Conservation (phyloP, 2,113 vertebrate genomes). For the Hydrolagus affinis region DNA sequence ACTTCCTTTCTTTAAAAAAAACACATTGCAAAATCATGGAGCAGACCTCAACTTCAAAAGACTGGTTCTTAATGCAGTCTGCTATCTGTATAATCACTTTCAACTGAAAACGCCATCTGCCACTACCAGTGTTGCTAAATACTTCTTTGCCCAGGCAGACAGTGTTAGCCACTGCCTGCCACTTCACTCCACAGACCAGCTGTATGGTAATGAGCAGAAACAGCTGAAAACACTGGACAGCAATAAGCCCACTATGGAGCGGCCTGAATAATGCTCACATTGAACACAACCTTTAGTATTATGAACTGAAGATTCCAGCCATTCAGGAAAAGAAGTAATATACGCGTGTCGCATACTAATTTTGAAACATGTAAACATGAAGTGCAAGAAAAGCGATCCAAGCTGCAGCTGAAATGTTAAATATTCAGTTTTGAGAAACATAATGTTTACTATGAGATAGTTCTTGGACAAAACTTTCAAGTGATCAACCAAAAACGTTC, state of each 20-base stretch:
- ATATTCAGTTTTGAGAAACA: not conserved
- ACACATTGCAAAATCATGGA: conserved; percentile 51
- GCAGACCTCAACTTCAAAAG: conserved; percentile 72
- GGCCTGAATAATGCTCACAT: conserved; percentile 69
- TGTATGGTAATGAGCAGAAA: conserved; percentile 96
- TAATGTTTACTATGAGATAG: not conserved
- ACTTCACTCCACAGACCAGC: conserved; percentile 82
- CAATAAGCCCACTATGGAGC: conserved; percentile 74
- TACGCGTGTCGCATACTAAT: not conserved
- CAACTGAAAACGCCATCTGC: conserved; percentile 83
- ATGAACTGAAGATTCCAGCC: conserved; percentile 83
- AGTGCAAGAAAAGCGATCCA: not conserved
- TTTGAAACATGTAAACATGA: not conserved
- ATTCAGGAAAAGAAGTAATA: conserved; percentile 68
- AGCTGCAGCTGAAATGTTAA: not conserved
- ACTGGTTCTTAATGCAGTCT: conserved; percentile 68
- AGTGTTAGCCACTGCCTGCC: conserved; percentile 64
- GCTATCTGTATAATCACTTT: conserved; percentile 70
- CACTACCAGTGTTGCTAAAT: conserved; percentile 45
- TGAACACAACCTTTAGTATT: conserved; percentile 67
- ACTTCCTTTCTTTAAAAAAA: conserved; percentile 4
- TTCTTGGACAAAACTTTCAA: not conserved
- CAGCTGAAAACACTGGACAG: conserved; percentile 72
- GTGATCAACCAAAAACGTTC: too few species aligned
- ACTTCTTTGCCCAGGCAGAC: conserved; percentile 65